phyloP scores from a whole-genome alignment of 2,113 vertebrate species.

The Pontoporia blainvillei region DNA sequence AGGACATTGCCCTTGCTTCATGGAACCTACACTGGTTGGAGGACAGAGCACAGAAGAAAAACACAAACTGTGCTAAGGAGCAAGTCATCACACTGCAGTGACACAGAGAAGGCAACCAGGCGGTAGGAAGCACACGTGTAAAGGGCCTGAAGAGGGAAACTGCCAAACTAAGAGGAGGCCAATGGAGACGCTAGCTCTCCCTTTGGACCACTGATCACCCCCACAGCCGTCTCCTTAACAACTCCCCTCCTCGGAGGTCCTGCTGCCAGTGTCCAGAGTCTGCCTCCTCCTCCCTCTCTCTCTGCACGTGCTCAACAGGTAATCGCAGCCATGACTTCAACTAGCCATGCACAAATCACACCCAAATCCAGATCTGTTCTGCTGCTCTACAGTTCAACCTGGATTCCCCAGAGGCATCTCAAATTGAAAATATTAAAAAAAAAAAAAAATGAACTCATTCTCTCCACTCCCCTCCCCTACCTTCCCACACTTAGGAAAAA shows the following conservation, averaged over 20 bases:
- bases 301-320: background rate
- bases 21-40: background rate
- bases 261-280: background rate
- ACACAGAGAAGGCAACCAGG: background rate
- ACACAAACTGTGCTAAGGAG: background rate
- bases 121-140: background rate
- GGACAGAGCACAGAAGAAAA: background rate
- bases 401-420: background rate
- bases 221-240: background rate
- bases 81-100: background rate
- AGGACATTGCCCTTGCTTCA: background rate
- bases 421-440: background rate
- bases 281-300: no score
- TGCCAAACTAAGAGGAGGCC: background rate
- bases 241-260: background rate
- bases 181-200: background rate
- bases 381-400: background rate
- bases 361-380: background rate
- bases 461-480: fast-evolving
- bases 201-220: background rate
- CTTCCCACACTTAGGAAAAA: fast-evolving
- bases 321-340: background rate
- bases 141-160: background rate
- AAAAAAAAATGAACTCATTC: background rate
- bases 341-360: background rate